phyloP scores from a whole-genome alignment of 2,888 invertebrate species.

The Prostheceraeus crozeri region DNA sequence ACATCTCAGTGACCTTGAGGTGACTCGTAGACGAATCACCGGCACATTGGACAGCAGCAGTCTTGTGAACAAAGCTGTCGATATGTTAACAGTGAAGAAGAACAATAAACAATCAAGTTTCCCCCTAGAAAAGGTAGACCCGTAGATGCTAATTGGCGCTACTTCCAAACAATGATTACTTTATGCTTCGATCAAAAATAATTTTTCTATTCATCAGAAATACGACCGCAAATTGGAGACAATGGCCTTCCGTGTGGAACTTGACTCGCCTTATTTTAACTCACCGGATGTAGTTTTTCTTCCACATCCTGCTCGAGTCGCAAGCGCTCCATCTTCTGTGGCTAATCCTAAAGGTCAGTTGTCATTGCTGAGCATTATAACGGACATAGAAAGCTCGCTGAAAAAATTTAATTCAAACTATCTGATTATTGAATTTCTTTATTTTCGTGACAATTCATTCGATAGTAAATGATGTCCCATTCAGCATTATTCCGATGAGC shows the following conservation, averaged over 20 bases:
- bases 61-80: slow-evolving; percentile 29
- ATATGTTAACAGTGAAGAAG: slow-evolving; percentile 6
- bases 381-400: no score
- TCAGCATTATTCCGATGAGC: no score
- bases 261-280: slow-evolving; percentile 47
- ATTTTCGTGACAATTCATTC: no score
- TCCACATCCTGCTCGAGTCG: slow-evolving; percentile 42
- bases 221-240: background rate
- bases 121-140: no score
- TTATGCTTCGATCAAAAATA: background rate
- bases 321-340: no score
- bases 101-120: background rate
- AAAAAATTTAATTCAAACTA: no score
- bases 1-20: slow-evolving; percentile 52
- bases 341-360: no score
- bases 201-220: slow-evolving; percentile 3
- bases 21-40: slow-evolving; percentile 49
- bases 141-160: no score
- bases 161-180: background rate
- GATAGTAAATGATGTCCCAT: no score
- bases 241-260: slow-evolving; percentile 10
- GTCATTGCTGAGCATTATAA: no score
- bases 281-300: slow-evolving; percentile 46
- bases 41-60: slow-evolving; percentile 50
- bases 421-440: no score